Evolutionary conservation across 2,888 invertebrate species (phyloP), one percentile per base, ranked within the genome.

Genomic region (Polyommatus icarus): DNA sequence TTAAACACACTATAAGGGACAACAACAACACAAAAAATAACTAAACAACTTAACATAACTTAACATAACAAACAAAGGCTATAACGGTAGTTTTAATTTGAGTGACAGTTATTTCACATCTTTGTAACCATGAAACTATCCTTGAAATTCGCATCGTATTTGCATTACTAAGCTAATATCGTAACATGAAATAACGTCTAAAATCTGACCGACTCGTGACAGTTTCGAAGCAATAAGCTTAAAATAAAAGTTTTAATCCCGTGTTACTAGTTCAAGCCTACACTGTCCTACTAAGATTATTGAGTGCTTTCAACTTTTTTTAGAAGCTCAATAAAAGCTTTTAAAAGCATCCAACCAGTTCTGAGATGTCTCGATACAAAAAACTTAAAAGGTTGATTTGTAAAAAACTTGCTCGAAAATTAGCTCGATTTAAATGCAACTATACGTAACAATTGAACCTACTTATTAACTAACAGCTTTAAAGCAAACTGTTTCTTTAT

Each of bases 241-340:
- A 67, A 67, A 67, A 67, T 67, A 32, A 67, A 67, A 67, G 67
- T 67, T 67, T 67, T 29, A 67, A 67, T 67, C 67, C 32, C 29
- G 32, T 67, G 67, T 18, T 29, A 29, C 67, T 29, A 67, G 67
- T 6, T 67, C 29, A 29, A 67, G 67, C 67, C 67, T 67, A 67
- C 67, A 29, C 29, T 67, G 29, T 61, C 61, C 61, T 67, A 32
- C 29, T 67, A 67, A 29, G 67, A 67, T 67, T 67, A 32, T 67
- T 32, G 29, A 67, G 29, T 67, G 29, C 29, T 67, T 67, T 61
- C 5, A 24, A 61, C 61, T 61, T 61, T 24, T 24, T 67, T 67
- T 6, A 67, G 15, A 67, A 67, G 67, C 67, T 67, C 67, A 67
- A 67, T 67, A 67, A 67, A 67, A 67, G 67, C 67, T 67, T 67